These are phyloP conservation scores for Sinocyclocheilus grahami DNA, from an alignment of 2,113 vertebrate species.

Conservation along the genomic window DNA sequence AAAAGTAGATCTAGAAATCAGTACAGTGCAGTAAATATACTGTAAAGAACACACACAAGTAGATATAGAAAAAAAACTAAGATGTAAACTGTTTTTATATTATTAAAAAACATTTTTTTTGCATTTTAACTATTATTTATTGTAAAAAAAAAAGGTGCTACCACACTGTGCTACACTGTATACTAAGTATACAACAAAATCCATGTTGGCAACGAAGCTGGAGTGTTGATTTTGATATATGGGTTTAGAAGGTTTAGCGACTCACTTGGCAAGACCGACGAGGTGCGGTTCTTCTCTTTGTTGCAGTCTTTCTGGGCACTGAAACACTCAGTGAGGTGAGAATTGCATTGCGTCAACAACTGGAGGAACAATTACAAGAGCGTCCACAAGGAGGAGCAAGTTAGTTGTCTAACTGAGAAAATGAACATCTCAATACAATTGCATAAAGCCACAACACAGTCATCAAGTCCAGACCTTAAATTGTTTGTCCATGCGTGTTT, in stretches of 20 bases:
- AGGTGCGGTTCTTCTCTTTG: conserved; percentile 99
- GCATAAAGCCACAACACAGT: conserved; percentile 20
- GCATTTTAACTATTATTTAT: too few relatives aligned
- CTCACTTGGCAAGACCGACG: conserved; percentile 97
- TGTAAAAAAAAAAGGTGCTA: too few relatives aligned
- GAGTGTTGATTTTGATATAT: neutral
- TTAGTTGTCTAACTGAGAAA: conserved; percentile 19
- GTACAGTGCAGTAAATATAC: too few relatives aligned
- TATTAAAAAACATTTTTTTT: too few relatives aligned
- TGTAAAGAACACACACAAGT: too few relatives aligned
- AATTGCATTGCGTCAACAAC: conserved; percentile 89
- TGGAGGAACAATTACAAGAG: conserved; percentile 35
- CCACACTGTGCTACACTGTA: neutral
- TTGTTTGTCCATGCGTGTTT: conserved; percentile 92
- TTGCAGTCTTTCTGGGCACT: conserved; percentile 98
- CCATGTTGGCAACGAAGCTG: neutral
- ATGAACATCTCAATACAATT: conserved; percentile 7
- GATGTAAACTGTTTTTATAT: too few relatives aligned
- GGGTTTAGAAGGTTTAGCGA: conserved; percentile 39
- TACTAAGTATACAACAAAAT: neutral
- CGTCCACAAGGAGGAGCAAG: conserved; percentile 47
- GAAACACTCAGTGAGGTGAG: conserved; percentile 92
- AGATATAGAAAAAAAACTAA: too few relatives aligned
- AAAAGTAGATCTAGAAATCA: too few relatives aligned
- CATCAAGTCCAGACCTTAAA: conserved; percentile 84